phyloP scores from a whole-genome alignment of 2,797 vertebrate species.

The Thaleichthys pacificus region DNA sequence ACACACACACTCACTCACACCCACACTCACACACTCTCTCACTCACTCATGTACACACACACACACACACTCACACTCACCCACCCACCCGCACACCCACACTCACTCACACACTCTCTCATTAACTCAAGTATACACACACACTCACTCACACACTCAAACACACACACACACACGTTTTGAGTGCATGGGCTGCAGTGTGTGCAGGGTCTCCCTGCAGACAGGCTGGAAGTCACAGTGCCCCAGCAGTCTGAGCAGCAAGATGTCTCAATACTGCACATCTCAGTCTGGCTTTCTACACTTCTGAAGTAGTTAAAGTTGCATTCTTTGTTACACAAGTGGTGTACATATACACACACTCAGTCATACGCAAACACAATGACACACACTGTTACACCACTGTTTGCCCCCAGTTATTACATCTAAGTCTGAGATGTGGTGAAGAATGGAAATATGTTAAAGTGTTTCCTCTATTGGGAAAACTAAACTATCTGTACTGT shows the following conservation, averaged over 20 bases:
- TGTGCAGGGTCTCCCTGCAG: too few species aligned
- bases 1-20: background rate
- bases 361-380: too few species aligned
- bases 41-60: too few species aligned
- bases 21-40: background rate
- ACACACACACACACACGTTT: background rate
- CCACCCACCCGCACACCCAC: background rate
- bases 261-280: conserved; percentile 1
- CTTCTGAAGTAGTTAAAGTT: background rate
- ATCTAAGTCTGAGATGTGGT: background rate
- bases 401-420: too few species aligned
- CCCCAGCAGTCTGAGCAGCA: conserved; percentile 8
- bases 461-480: background rate
- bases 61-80: background rate
- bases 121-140: too few species aligned
- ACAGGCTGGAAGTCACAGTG: conserved; percentile 9
- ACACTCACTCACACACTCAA: too few species aligned
- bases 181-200: too few species aligned
- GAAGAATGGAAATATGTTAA: background rate
- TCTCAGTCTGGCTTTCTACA: background rate
- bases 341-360: background rate
- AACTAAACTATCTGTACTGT: background rate
- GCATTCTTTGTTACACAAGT: background rate
- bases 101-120: background rate
- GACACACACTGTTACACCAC: too few species aligned